Base-by-base conservation (phyloP, 2,888 invertebrate genomes). In the Eupithecia vulgata region DNA sequence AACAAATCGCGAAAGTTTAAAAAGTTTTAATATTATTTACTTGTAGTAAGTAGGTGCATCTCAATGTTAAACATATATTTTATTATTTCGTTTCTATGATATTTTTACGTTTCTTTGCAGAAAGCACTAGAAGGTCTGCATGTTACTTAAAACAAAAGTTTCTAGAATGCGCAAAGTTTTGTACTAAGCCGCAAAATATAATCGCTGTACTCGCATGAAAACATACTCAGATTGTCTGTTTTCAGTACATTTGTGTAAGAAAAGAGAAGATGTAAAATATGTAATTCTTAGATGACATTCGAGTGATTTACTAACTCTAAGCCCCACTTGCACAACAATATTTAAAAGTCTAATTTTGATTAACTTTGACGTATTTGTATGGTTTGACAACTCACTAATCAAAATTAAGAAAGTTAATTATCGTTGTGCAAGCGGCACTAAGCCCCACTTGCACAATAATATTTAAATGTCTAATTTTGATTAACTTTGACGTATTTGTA, bases 181-280 rank as follows among this genome's bases (percentile, higher is more conserved):
- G 66, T 70, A 67, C 61, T 52, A 25, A 40, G 30, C 74, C 71
- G 65, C 68, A 61, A 37, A 65, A 71, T 48, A 64, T 68, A 59
- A 74, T 74, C 68, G 65, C 62, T 74, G 62, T 57, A 34, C 42
- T 72, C 52, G 52, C 73, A 35, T 25, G 70, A 70, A 59, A 67
- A 67, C 66, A 62, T 62, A 34, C 35, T 65, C 12, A 13, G 52
- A 12, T 52, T 52, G 2, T 48, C n/a, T 21, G 12, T 52, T 21
- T 52, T 52, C 10, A 40, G 40, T n/a, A 66, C 25, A 42, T 66
- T 40, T 25, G 65, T 64, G 10, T n/a, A 42, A 15, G 42, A 15
- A 10, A 21, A 40, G 40, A 40, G 34, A 40, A 25, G 12, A 4
- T 12, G 10, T 10, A 37, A 37, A 1, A 1, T 57, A 10, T 21